phyloP scores from a whole-genome alignment of 2,888 invertebrate genomes.

The Carcina quercana region DNA sequence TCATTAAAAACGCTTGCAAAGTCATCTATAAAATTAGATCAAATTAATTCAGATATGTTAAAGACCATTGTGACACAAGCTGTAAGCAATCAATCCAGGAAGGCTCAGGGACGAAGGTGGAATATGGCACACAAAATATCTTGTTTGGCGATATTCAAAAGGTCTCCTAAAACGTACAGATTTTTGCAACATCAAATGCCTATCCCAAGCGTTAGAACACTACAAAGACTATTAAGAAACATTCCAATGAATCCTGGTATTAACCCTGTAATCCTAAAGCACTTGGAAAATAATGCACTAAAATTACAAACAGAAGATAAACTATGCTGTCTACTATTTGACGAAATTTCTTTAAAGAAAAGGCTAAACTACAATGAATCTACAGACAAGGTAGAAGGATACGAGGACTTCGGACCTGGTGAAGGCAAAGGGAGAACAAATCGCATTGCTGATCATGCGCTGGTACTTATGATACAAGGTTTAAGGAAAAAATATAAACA shows the following conservation, averaged over 20 bases:
- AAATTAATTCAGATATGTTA: neutral
- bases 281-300: neutral
- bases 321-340: slow-evolving; percentile 6
- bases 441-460: slow-evolving; percentile 4
- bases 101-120: slow-evolving; percentile 7
- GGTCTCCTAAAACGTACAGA: slow-evolving; percentile 8
- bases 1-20: neutral
- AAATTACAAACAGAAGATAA: neutral
- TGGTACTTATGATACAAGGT: slow-evolving; percentile 7
- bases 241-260: slow-evolving; percentile 3
- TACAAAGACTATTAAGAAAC: slow-evolving; percentile 5
- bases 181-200: slow-evolving; percentile 6
- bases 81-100: slow-evolving; percentile 5
- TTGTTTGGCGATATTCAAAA: slow-evolving; percentile 10
- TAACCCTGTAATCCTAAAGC: neutral
- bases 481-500: neutral
- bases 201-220: slow-evolving; percentile 7
- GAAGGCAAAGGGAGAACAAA: neutral
- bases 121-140: slow-evolving; percentile 4
- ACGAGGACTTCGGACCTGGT: slow-evolving; percentile 5
- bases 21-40: neutral
- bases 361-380: slow-evolving; percentile 7
- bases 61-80: neutral
- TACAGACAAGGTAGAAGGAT: slow-evolving; percentile 9
- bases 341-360: slow-evolving; percentile 12